Evolutionary conservation across 1,140 invertebrate genomes (phyloP).

Genomic region (Aricia agestis): DNA sequence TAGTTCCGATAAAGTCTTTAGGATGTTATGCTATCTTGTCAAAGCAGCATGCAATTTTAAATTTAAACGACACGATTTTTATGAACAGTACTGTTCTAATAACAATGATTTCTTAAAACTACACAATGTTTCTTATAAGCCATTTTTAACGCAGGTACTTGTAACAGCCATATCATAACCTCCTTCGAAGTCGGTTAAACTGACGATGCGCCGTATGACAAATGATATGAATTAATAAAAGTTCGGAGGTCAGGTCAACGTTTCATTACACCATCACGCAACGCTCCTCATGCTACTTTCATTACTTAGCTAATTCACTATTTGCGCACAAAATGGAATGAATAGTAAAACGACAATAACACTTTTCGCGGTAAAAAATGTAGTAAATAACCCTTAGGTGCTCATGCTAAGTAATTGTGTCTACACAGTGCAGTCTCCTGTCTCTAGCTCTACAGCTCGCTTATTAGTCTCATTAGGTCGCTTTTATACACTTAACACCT

Average conservation of each 20-base stretch:
- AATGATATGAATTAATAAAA: conserved; percentile 10
- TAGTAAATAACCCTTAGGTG: neutral
- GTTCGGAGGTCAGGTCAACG: neutral
- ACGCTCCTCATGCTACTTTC: neutral
- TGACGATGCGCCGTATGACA: neutral
- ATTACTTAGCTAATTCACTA: neutral
- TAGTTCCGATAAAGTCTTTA: too few relatives aligned
- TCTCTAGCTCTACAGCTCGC: neutral
- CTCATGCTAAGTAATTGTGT: neutral
- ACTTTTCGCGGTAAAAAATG: neutral
- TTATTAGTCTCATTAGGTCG: too few relatives aligned
- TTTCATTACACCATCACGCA: conserved; percentile 1
- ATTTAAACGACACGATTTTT: too few relatives aligned
- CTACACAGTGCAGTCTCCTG: neutral
- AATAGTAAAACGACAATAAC: neutral
- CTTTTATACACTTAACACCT: too few relatives aligned
- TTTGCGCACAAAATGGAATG: neutral
- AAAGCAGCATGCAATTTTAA: too few relatives aligned
- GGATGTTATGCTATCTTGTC: too few relatives aligned
- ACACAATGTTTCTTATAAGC: too few relatives aligned
- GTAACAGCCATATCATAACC: too few relatives aligned
- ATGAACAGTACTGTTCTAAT: too few relatives aligned
- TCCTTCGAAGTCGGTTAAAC: too few relatives aligned
- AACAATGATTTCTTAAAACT: too few relatives aligned
- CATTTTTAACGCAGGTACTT: too few relatives aligned